Conservation (phyloP, 2,113 vertebrate species). For the western clawed frog (Xenopus tropicalis) region UCB_Xtro_10.0 CM004447.2:24956001-24956500, state of each 20-base stretch:
- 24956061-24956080: conserved; percentile 88
- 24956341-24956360: no score
- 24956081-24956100: conserved; percentile 87
- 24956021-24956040: conserved; percentile 94
- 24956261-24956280: neutral
- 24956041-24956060: conserved; percentile 85
- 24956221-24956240: conserved; percentile 66
- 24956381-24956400: no score
- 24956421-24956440: no score
- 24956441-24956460: no score
- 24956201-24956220: conserved; percentile 85
- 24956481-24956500: no score
- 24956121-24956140: conserved; percentile 81
- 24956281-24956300: no score
- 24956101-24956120: conserved; percentile 80
- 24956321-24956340: no score
- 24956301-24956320: no score
- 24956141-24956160: conserved; percentile 75
- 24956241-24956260: neutral
- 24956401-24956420: no score
- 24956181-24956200: conserved; percentile 76
- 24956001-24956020: conserved; percentile 92
- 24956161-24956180: conserved; percentile 61
- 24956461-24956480: no score
- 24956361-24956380: no score